Evolutionary conservation across 2,113 vertebrate species (phyloP), one percentile per base, ranked within the genome.

Genomic region (Eulacestoma nigropectus): DNA sequence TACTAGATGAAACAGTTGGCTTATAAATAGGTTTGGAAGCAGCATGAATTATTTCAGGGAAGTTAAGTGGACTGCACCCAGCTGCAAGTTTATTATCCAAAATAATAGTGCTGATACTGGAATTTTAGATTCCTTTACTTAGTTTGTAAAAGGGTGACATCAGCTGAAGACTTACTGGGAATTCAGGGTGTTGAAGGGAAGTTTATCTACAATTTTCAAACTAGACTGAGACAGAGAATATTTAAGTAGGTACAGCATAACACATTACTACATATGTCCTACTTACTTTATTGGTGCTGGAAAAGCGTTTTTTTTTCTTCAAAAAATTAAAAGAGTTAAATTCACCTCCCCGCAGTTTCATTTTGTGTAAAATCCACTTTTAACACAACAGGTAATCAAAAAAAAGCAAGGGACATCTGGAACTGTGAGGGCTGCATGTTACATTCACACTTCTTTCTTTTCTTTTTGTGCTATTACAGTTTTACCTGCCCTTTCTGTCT

Each of bases 21-120:
- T 93, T 93, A 88, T 72, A 93, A 80, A 93, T 33, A 88, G 89
- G 8, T 85, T 96, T 98, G 97, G 96, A 98, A 97, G 57, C 26
- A 95, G 70, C 14, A 3, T 92, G 90, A 97, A 70, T 97, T 96
- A 96, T 92, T 98, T 98, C 97, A 97, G 89, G 96, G 96, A 98
- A 98, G 82, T 97, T 95, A 89, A 95, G 94, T 95, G 91, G 93
- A 93, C 93, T 95, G 87, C 56, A 96, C 95, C 86, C 88, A 97
- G 93, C 91, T 96, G 41, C 77, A 97, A 95, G 64, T 88, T 95
- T 92, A 93, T 85, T 76, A 95, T 94, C 87, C 89, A 93, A 95
- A 93, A 88, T 87, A 97, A 93, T 89, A 97, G 50, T 80, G 93
- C 94, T 97, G 95, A 97, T 83, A 95, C 23, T 78, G 20, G 44